Conservation (phyloP, 2,888 invertebrate species). For the Cyaniris semiargus region DNA sequence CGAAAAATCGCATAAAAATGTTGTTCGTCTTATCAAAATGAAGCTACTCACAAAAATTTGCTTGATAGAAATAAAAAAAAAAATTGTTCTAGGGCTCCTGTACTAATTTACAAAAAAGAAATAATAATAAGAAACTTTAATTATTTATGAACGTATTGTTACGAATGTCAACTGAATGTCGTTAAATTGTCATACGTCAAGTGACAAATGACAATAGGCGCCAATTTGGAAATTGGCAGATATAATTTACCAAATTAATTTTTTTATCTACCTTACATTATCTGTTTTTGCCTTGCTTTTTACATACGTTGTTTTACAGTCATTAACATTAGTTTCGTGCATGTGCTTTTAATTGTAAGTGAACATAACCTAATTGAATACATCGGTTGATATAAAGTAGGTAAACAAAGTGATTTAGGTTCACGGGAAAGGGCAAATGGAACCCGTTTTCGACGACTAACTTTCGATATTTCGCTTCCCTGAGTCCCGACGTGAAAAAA, state of each 20-base stretch:
- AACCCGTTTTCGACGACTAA: slow-evolving; percentile 60
- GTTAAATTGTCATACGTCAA: not conserved
- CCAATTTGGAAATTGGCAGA: not conserved
- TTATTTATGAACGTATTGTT: not conserved
- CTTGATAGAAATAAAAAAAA: too few species aligned
- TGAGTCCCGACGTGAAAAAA: slow-evolving; percentile 29
- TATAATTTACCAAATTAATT: not conserved
- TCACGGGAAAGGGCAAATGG: slow-evolving; percentile 47
- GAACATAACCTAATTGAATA: slow-evolving; percentile 31
- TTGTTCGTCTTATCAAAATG: too few species aligned
- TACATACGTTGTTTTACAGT: not conserved
- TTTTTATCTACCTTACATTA: not conserved
- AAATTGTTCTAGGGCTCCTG: too few species aligned
- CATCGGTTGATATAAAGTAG: slow-evolving; percentile 9
- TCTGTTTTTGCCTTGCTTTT: not conserved
- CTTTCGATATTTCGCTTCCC: slow-evolving; percentile 50
- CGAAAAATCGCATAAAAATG: too few species aligned
- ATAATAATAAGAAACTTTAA: too few species aligned
- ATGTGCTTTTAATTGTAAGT: not conserved
- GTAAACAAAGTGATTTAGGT: slow-evolving; percentile 32
- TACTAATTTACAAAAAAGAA: too few species aligned
- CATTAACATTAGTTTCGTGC: not conserved
- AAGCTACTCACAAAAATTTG: too few species aligned
- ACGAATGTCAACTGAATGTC: not conserved
- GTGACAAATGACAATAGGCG: slow-evolving; percentile 5